A percentile compares a stretch with the other conserved stretches of the same genome.
phyloP scores from a whole-genome alignment of 2,113 vertebrate genomes.

The Scomber japonicus region DNA sequence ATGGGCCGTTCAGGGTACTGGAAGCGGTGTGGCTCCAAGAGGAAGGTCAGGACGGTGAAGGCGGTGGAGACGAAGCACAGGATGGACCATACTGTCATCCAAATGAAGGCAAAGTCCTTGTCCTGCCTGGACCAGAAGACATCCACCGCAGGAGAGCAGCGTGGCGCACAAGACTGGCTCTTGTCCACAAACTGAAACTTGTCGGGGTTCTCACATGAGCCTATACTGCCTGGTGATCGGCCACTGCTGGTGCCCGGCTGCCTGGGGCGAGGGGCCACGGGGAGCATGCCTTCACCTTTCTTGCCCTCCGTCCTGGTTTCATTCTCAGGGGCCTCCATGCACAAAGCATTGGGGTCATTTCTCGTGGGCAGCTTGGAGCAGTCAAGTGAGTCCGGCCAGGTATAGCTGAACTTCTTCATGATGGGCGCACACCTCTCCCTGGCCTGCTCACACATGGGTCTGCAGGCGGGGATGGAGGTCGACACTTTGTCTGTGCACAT shows the following conservation, averaged over 20 bases:
- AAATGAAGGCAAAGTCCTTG: constrained; percentile 97
- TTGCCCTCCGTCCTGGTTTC: constrained; percentile 87
- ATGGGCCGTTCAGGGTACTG: constrained; percentile 98
- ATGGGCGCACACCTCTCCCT: constrained; percentile 94
- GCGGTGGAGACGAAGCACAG: constrained; percentile 96
- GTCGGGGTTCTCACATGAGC: constrained; percentile 91
- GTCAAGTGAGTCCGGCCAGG: constrained; percentile 96
- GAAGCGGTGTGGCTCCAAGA: constrained; percentile 96
- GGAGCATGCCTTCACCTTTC: constrained; percentile 91
- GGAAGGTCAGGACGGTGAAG: constrained; percentile 97
- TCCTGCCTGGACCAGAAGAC: constrained; percentile 96
- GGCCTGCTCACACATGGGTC: constrained; percentile 99
- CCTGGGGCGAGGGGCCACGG: constrained; percentile 87
- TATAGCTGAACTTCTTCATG: constrained; percentile 97
- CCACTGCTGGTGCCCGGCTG: constrained; percentile 76
- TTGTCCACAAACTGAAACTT: constrained; percentile 97
- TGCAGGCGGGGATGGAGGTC: constrained; percentile 96
- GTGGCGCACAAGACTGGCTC: constrained; percentile 92
- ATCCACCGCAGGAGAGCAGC: constrained; percentile 92
- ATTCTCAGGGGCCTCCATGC: constrained; percentile 98
- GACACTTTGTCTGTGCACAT: constrained; percentile 99
- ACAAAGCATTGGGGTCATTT: constrained; percentile 96
- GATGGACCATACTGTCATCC: constrained; percentile 97
- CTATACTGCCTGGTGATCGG: constrained; percentile 71
- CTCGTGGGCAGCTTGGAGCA: constrained; percentile 93